These are phyloP conservation scores for Trachelus troglodyta DNA, from an alignment of 2,888 invertebrate species.

Conservation along the genomic window DNA sequence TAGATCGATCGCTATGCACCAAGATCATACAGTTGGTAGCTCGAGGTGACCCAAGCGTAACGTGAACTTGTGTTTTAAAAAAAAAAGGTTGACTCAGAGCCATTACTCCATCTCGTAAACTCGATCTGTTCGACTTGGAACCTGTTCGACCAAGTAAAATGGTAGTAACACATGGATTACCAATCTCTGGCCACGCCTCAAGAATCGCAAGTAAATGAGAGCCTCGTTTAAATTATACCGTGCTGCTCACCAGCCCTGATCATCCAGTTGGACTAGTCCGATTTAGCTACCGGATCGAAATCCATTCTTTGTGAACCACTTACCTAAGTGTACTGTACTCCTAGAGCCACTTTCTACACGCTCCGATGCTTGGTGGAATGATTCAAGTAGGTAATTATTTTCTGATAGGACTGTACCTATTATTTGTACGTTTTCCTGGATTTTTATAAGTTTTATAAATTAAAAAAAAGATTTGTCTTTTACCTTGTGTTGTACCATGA, in stretches of 20 bases:
- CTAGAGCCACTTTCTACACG: neutral
- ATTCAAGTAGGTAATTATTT: neutral
- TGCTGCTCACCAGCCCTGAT: neutral
- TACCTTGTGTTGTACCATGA: neutral
- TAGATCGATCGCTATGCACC: neutral
- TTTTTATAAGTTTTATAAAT: neutral
- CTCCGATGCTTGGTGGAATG: neutral
- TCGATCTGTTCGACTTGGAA: conserved; percentile 10
- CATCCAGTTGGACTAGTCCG: neutral
- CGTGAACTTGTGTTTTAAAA: neutral
- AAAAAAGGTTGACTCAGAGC: neutral
- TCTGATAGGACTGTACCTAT: neutral
- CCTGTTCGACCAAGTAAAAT: conserved; percentile 26
- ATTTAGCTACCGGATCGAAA: neutral
- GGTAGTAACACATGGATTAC: conserved; percentile 22
- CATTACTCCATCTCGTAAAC: neutral
- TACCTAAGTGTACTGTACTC: neutral
- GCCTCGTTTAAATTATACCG: neutral
- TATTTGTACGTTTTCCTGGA: neutral
- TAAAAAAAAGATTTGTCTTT: neutral
- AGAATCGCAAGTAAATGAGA: neutral
- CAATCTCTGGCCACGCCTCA: conserved; percentile 11
- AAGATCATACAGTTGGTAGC: neutral
- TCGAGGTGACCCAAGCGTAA: neutral
- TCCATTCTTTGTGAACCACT: neutral